Percentiles rank a stretch among this genome's conserved stretches.
These are phyloP conservation scores for Megastigmus dorsalis DNA, from an alignment of 2,888 invertebrate species.

Conservation along the genomic window DNA sequence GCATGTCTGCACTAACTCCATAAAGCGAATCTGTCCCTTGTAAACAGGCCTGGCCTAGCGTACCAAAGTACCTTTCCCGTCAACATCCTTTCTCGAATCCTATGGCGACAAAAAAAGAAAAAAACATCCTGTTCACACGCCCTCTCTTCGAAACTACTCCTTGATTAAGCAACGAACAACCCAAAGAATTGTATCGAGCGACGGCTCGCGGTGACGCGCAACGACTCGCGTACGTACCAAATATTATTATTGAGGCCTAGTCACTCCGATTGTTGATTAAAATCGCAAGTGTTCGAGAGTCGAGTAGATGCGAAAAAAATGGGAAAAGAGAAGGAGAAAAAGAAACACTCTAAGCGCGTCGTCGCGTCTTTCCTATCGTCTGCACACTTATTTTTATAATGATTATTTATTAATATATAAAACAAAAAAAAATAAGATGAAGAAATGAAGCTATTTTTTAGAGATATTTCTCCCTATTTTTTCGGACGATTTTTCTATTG, in stretches of 20 bases:
- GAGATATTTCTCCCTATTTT: slow-evolving; percentile 28
- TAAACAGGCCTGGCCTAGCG: slow-evolving; percentile 73
- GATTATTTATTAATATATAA: slow-evolving; percentile 31
- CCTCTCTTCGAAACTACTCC: slow-evolving; percentile 35
- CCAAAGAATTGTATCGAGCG: slow-evolving; percentile 61
- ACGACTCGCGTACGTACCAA: slow-evolving; percentile 55
- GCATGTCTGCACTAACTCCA: slow-evolving; percentile 69
- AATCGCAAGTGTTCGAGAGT: slow-evolving; percentile 49
- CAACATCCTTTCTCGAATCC: slow-evolving; percentile 37
- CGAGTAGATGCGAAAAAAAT: slow-evolving; percentile 41
- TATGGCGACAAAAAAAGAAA: slow-evolving; percentile 39
- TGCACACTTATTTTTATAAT: slow-evolving; percentile 25
- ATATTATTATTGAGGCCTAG: slow-evolving; percentile 66
- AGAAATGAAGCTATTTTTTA: slow-evolving; percentile 23
- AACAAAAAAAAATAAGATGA: too few species aligned
- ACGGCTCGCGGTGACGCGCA: slow-evolving; percentile 51
- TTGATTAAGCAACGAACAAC: slow-evolving; percentile 54
- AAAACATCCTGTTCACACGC: slow-evolving; percentile 29
- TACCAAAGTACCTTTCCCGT: slow-evolving; percentile 69
- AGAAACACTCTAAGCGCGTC: slow-evolving; percentile 33
- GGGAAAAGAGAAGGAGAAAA: slow-evolving; percentile 46
- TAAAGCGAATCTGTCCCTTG: slow-evolving; percentile 57
- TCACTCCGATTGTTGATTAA: slow-evolving; percentile 55
- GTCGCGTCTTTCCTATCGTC: slow-evolving; percentile 40
- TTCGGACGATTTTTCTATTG: slow-evolving; percentile 32